These are phyloP conservation scores for Sapajus apella DNA, from an alignment of 2,113 vertebrate species.

Conservation along the genomic window DNA sequence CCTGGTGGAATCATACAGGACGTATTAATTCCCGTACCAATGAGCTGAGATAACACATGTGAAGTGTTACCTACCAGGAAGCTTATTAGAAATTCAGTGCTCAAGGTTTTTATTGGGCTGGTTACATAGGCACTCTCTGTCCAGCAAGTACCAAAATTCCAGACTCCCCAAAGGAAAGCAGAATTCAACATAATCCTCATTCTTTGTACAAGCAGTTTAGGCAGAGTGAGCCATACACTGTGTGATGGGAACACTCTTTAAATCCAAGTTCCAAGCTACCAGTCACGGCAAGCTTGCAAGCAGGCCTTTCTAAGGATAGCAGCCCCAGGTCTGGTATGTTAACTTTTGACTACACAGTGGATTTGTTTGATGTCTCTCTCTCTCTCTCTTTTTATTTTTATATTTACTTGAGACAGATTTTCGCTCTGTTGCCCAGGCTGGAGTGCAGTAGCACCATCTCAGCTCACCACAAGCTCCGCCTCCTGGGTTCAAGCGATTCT, in stretches of 20 bases:
- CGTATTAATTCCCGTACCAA: background rate
- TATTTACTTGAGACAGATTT: no score
- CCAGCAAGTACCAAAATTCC: background rate
- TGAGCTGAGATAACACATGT: background rate
- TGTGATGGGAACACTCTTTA: background rate
- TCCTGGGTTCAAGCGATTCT: no score
- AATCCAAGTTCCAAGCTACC: background rate
- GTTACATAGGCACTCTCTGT: background rate
- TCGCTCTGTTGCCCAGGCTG: no score
- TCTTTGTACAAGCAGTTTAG: background rate
- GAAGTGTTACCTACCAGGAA: background rate
- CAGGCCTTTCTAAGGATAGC: background rate
- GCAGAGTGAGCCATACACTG: background rate
- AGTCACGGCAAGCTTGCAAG: background rate
- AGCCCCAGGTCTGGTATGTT: background rate
- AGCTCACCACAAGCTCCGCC: no score
- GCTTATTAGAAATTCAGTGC: background rate
- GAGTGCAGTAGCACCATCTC: no score
- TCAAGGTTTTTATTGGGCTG: background rate
- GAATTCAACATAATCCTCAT: background rate
- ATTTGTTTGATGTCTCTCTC: background rate
- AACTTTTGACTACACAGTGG: background rate
- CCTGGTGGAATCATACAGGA: background rate
- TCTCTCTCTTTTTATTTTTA: no score
- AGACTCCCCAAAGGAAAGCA: background rate